Base-by-base conservation (phyloP, 2,888 invertebrate genomes). In the Archips crataeganus region DNA sequence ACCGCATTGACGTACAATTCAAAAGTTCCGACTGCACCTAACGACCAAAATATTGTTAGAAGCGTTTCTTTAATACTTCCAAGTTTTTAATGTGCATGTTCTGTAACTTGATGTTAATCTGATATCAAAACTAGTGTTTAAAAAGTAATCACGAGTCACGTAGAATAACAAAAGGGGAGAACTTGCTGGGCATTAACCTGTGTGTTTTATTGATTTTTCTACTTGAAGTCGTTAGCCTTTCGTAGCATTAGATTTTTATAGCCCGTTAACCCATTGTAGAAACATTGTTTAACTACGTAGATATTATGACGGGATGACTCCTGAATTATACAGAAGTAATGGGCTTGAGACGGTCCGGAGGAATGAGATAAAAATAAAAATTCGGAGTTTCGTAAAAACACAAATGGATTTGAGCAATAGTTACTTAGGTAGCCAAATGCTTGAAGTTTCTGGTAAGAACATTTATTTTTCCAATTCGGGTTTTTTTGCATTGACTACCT, bases 161-260 rank as follows among this genome's bases (percentile, higher is more conserved):
- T 13, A 36, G 15, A n/a, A 34, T 15, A 13, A 65, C n/a, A 49
- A 8, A 32, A 65, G 64, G 47, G 36, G 63, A 32, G 36, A 51
- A 39, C 51, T 6, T 51, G 65, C 13, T 79, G 90, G 87, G 82
- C 87, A 78, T 86, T 86, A 79, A 85, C 87, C 90, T 74, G 74
- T 45, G 36, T 57, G 36, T 69, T 60, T 57, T 90, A 91, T 91
- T 84, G 91, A 91, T 91, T 90, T 87, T 86, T 81, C 80, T 83
- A n/a, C n/a, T 36, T 72, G 62, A 64, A 82, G 81, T 82, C 81
- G 82, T 76, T 80, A 78, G 65, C 60, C 45, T 65, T 63, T 69
- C 68, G 60, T 59, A 57, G 59, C 68, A 61, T 68, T 67, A 64
- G 57, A 42, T 47, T 59, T 63, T 63, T 59, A 64, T 63, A 42